phyloP scores from a whole-genome alignment of 2,888 invertebrate genomes.

The Pyrrhia umbra region DNA sequence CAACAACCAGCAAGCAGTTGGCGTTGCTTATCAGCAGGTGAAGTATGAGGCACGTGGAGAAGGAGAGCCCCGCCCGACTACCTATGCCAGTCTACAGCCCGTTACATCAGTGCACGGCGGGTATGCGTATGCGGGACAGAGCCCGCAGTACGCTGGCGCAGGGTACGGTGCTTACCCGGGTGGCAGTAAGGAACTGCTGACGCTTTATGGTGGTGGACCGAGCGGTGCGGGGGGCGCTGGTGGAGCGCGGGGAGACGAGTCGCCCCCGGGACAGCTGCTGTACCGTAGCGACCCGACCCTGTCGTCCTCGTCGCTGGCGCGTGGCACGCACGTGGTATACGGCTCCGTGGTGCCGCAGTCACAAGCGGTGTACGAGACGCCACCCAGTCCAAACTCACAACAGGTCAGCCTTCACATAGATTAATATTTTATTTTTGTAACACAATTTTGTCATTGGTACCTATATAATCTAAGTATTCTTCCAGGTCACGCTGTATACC shows the following conservation, averaged over 20 bases:
- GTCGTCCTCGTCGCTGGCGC: constrained; percentile 90
- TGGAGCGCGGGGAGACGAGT: constrained; percentile 82
- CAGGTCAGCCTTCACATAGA: constrained; percentile 75
- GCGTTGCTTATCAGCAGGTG: constrained; percentile 83
- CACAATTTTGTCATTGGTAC: background rate
- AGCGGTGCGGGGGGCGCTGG: constrained; percentile 66
- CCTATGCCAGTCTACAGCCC: constrained; percentile 92
- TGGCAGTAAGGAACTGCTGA: constrained; percentile 72
- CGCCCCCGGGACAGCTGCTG: constrained; percentile 90
- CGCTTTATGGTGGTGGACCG: constrained; percentile 78
- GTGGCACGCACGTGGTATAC: constrained; percentile 88
- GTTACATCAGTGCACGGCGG: constrained; percentile 89
- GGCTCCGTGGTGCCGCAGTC: constrained; percentile 83
- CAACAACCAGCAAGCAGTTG: constrained; percentile 82
- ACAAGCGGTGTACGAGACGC: constrained; percentile 87
- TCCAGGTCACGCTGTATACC: constrained; percentile 90
- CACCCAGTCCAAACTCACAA: constrained; percentile 90
- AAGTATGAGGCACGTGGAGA: constrained; percentile 86
- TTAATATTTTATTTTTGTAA: background rate
- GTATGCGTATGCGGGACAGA: constrained; percentile 79
- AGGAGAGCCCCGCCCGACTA: constrained; percentile 81
- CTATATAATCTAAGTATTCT: background rate
- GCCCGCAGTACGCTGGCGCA: constrained; percentile 76
- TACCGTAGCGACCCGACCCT: constrained; percentile 93
- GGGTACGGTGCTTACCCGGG: constrained; percentile 69